phyloP scores from a whole-genome alignment of 2,888 invertebrate species.

The Steinernema scapterisci region DNA sequence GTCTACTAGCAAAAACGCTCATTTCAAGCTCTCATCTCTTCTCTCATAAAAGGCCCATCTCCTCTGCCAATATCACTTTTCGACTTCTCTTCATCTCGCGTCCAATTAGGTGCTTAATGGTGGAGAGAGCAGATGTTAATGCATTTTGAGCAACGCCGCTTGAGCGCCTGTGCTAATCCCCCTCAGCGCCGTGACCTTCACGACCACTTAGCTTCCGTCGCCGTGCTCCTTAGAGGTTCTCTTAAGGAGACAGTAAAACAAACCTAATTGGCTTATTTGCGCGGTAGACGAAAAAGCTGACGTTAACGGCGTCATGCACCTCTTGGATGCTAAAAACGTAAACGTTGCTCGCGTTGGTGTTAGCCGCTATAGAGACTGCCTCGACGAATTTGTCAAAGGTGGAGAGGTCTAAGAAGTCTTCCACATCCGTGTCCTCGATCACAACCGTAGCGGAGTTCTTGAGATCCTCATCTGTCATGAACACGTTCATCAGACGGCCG shows the following conservation, averaged over 20 bases:
- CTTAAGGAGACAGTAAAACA: conserved; percentile 20
- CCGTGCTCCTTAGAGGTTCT: conserved; percentile 10
- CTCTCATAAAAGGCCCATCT: background rate
- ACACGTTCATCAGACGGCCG: conserved; percentile 52
- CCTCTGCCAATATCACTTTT: conserved; percentile 7
- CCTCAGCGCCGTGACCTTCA: conserved; percentile 24
- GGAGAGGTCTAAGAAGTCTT: conserved; percentile 59
- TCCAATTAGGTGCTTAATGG: conserved; percentile 34
- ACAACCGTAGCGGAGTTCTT: conserved; percentile 55
- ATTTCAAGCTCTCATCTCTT: too few species aligned
- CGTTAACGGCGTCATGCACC: conserved; percentile 36
- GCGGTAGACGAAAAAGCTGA: conserved; percentile 46
- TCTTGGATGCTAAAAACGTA: conserved; percentile 42
- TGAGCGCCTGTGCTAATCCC: conserved; percentile 19
- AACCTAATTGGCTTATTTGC: conserved; percentile 44
- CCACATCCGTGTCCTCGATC: conserved; percentile 48
- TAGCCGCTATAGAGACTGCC: conserved; percentile 39
- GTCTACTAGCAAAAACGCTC: too few species aligned
- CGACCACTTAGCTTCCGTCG: conserved; percentile 20
- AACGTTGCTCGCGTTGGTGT: conserved; percentile 37
- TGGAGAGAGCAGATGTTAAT: conserved; percentile 28
- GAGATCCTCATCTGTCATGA: conserved; percentile 51
- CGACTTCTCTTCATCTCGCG: background rate
- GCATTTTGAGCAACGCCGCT: conserved; percentile 29
- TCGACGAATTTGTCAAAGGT: conserved; percentile 56